Percentiles rank a stretch among this genome's conserved stretches.
Conservation (phyloP, 2,888 invertebrate species). For the Ametastegia equiseti region DNA sequence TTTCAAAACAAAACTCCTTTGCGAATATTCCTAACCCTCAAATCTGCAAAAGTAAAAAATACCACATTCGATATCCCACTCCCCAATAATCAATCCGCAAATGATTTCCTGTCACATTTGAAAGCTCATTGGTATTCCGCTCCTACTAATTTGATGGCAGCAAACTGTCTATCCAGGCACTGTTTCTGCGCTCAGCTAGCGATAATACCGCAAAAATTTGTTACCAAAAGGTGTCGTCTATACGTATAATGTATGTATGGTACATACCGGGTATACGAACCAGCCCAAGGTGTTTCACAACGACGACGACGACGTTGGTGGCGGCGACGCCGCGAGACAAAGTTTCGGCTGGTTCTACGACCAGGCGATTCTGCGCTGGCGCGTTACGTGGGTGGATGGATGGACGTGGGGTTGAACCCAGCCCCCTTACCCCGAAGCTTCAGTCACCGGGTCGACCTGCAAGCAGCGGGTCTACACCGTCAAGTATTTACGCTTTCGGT, state of each 20-base stretch:
- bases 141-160: background rate
- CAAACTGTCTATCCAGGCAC: background rate
- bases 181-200: background rate
- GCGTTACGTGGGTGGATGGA: constrained; percentile 34
- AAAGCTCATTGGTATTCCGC: no score
- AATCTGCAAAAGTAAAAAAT: no score
- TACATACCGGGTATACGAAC: no score
- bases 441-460: constrained; percentile 74
- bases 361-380: constrained; percentile 40
- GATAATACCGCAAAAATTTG: background rate
- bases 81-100: no score
- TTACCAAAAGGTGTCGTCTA: no score
- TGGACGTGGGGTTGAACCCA: constrained; percentile 24
- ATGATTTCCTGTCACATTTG: no score
- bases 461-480: constrained; percentile 64
- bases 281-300: constrained; percentile 11
- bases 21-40: no score
- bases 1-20: no score
- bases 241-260: constrained; percentile 17
- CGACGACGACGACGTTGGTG: constrained; percentile 3
- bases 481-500: constrained; percentile 1
- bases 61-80: no score
- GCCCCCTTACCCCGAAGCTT: constrained; percentile 66
- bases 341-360: constrained; percentile 30
- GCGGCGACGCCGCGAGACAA: constrained; percentile 38